Evolutionary conservation across 2,797 vertebrate genomes (phyloP).

Genomic region (Phrynocephalus vlangalii): DNA sequence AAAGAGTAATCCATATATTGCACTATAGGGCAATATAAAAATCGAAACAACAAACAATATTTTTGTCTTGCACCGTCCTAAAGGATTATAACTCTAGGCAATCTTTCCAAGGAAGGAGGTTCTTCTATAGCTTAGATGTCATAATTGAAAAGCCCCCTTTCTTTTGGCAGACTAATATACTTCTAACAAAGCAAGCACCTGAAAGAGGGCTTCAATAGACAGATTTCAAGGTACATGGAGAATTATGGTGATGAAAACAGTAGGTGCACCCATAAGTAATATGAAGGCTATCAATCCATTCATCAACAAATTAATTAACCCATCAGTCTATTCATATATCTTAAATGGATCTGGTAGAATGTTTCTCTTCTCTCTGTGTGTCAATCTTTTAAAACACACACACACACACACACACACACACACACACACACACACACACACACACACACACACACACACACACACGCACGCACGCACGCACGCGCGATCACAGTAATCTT

Average conservation of each 20-base stretch:
- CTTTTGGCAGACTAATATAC: neutral
- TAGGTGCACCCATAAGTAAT: neutral
- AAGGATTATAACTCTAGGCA: neutral
- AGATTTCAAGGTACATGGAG: neutral
- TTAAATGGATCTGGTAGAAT: neutral
- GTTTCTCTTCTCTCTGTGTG: neutral
- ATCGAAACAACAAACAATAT: neutral
- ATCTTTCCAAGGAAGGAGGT: neutral
- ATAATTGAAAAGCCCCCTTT: neutral
- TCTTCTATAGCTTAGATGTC: neutral
- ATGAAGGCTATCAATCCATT: neutral
- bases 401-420: accelerated
- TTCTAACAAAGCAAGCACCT: neutral
- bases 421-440: constrained; percentile 27
- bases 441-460: constrained; percentile 14
- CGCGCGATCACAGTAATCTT: constrained; percentile 30
- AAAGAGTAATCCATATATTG: no score
- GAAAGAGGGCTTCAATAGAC: neutral
- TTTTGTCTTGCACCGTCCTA: neutral
- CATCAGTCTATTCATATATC: neutral
- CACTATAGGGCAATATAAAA: no score
- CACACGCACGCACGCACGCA: neutral
- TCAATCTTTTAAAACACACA: neutral
- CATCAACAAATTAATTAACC: neutral
- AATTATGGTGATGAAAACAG: neutral